Evolutionary conservation across 2,113 vertebrate genomes (phyloP), one percentile per base, ranked within the genome.

Genomic region (Galemys pyrenaicus): DNA sequence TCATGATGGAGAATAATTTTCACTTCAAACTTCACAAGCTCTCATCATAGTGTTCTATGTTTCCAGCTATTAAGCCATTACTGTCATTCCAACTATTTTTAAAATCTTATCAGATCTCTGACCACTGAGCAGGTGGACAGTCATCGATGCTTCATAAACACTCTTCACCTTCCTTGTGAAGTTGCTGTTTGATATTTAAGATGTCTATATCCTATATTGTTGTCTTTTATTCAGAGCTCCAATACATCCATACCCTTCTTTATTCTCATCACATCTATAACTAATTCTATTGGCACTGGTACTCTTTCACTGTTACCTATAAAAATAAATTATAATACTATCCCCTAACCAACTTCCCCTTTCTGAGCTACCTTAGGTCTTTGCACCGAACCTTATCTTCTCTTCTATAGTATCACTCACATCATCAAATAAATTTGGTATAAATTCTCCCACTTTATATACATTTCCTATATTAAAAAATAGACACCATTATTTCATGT

Each of bases 291-390:
- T 24, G 60, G 17, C 73, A 78, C 6, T 71, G 46, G 83, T 82
- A 78, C 35, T 80, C 32, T 92, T 10, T 93, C 12, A 62, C 13
- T 64, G 6, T 30, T 54, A 82, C 35, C 30, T 44, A 0, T 92
- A 73, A 91, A 91, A 95, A 39, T 51, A 65, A 79, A 81, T 77
- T 7, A 62, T 67, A 89, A 32, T 64, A 91, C 65, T 65, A 89
- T 89, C 24, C 8, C 35, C 26, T 89, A 54, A 60, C 39, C 77
- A 60, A 92, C 67, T 13, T 11, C 24, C 6, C 79, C 81, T 67
- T 37, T 89, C 41, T 73, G n/a, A 86, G 56, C 71, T 35, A 74
- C 5, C 13, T 86, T 73, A 92, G 17, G 35, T 89, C 35, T 84
- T 93, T 88, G n/a, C 39, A 75, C 24, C 88, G 39, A 3, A 91